Base-by-base conservation (phyloP, 2,888 invertebrate genomes). In the Microplitis deprimator region DNA sequence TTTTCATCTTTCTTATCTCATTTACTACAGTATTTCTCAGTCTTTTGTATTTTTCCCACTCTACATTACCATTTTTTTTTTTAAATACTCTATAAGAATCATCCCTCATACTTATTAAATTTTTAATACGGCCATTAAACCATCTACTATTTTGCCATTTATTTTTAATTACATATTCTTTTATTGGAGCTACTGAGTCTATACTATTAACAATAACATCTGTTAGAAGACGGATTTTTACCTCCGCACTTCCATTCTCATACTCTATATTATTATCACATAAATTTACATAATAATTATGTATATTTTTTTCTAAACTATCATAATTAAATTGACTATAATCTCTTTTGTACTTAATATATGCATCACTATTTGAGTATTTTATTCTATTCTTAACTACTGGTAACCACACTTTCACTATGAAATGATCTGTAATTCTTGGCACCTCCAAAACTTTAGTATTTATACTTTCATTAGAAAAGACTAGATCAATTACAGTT, bases 311-410 rank as follows among this genome's bases (percentile, higher is more conserved):
- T 17, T n/a, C 10, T 61, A 61, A 61, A 13, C 10, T n/a, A 61
- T n/a, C n/a, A 61, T 13, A 13, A 61, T 61, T 61, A 4, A 61
- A 61, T 61, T n/a, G 6, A 61, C 61, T 61, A 61, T 61, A 61
- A 61, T 61, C 61, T 61, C 61, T 41, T 13, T 61, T 61, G 61
- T n/a, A 61, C 13, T 61, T 61, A 61, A 61, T 61, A 61, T n/a
- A 59, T 59, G n/a, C n/a, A 59, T 59, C 59, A 59, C n/a, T 59
- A 0, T 4, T n/a, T 13, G 8, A 13, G 0, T 8, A 13, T 59
- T 59, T 59, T 6, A 59, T 59, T 59, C n/a, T 59, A n/a, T 59
- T 29, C 13, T 61, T n/a, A 61, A n/a, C 6, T 16, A 61, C n/a
- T 61, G 61, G 16, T 61, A 61, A 61, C 1, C 1, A 7, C 61